These are phyloP conservation scores for Xenotilapia caudafasciata DNA, from an alignment of 2,113 vertebrate genomes.

Conservation along the genomic window DNA sequence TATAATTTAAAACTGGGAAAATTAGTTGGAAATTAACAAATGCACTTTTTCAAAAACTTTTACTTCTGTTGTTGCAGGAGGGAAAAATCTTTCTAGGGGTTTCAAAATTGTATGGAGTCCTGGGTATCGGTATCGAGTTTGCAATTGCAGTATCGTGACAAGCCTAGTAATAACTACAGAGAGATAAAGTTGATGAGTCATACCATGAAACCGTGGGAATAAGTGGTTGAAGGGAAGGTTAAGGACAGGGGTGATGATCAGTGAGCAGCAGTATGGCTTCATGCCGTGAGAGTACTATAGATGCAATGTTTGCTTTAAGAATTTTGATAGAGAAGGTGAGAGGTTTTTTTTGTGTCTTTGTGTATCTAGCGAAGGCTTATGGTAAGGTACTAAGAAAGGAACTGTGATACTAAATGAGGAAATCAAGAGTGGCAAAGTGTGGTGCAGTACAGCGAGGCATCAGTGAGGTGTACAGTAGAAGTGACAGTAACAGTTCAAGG, in stretches of 20 bases:
- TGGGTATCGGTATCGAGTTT: neutral
- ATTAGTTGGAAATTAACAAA: neutral
- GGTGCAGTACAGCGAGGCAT: neutral
- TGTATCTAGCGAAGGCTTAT: neutral
- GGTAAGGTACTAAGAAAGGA: neutral
- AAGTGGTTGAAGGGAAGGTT: neutral
- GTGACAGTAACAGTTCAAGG: neutral
- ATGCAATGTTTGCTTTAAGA: neutral
- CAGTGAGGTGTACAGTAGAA: neutral
- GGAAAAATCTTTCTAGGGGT: neutral
- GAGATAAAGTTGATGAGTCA: neutral
- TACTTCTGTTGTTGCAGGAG: neutral
- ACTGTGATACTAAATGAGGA: neutral
- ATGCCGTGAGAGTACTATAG: neutral
- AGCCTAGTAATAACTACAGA: neutral
- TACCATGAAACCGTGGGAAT: neutral
- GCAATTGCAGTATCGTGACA: neutral
- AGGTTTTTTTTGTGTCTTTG: fast-evolving
- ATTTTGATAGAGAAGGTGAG: neutral
- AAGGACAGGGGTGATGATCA: neutral
- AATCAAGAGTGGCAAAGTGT: neutral
- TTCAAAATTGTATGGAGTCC: neutral
- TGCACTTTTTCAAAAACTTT: neutral
- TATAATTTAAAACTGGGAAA: neutral
- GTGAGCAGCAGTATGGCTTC: neutral